Conservation (phyloP, 2,113 vertebrate species). For the Takifugu bimaculatus region DNA sequence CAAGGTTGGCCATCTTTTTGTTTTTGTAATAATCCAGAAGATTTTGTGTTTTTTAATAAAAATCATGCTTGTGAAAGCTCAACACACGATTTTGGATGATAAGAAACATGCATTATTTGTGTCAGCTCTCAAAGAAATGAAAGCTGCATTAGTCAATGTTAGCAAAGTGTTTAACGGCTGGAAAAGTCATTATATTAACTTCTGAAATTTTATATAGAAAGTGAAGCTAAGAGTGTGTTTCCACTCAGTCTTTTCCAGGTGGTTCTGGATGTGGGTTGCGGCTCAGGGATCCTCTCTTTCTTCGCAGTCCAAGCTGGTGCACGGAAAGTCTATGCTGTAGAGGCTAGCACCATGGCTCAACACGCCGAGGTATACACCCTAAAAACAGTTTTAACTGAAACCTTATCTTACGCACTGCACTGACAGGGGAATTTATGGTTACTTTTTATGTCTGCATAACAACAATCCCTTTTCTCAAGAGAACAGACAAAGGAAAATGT, state of each 20-base stretch:
- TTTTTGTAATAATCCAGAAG: too few species aligned
- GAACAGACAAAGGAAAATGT: too few species aligned
- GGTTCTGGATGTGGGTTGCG: slow-evolving; percentile 92
- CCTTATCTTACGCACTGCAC: too few species aligned
- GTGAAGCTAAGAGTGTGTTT: neutral
- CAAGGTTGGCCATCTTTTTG: too few species aligned
- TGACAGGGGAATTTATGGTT: too few species aligned
- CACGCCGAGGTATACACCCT: slow-evolving; percentile 83
- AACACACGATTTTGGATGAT: too few species aligned
- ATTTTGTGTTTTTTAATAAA: too few species aligned
- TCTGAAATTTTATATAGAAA: neutral
- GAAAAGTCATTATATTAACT: neutral
- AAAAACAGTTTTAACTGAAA: neutral
- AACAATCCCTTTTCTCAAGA: too few species aligned
- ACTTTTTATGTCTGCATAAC: too few species aligned
- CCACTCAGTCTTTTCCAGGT: slow-evolving; percentile 72
- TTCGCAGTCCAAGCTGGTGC: slow-evolving; percentile 94
- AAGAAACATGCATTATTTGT: too few species aligned
- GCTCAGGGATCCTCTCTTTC: slow-evolving; percentile 94
- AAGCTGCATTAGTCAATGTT: neutral
- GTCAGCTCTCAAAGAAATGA: too few species aligned
- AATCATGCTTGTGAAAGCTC: too few species aligned
- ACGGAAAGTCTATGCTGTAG: slow-evolving; percentile 92
- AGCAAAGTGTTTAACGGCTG: neutral
- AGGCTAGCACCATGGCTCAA: slow-evolving; percentile 96